These are phyloP conservation scores for Alces alces DNA, from an alignment of 2,113 vertebrate genomes.

Conservation along the genomic window DNA sequence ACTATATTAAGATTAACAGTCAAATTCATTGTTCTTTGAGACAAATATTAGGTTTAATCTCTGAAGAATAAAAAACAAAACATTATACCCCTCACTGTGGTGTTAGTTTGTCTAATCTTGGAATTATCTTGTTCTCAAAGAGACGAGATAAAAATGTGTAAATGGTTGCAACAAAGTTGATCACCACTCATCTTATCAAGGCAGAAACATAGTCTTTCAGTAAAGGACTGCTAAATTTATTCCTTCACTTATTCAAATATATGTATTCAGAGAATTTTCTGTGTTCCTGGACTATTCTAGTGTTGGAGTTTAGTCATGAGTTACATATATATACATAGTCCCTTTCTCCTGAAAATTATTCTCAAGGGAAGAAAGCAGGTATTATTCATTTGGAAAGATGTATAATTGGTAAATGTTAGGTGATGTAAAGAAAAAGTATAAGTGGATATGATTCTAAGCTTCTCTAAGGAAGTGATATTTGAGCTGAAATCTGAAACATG, in stretches of 20 bases:
- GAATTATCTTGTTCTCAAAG: slow-evolving; percentile 35
- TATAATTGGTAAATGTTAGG: neutral
- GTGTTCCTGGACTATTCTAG: neutral
- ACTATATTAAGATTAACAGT: neutral
- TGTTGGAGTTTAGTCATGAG: neutral
- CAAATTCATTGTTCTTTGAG: slow-evolving; percentile 15
- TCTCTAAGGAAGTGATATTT: neutral
- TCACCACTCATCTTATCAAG: neutral
- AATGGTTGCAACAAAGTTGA: neutral
- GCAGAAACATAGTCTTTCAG: neutral
- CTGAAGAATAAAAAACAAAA: neutral
- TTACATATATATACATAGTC: neutral
- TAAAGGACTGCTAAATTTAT: neutral
- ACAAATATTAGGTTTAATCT: neutral
- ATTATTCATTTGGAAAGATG: neutral
- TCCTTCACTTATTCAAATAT: neutral
- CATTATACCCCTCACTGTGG: neutral
- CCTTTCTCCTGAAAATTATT: slow-evolving; percentile 2
- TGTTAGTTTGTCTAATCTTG: neutral
- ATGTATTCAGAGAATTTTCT: neutral
- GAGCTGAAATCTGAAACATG: neutral
- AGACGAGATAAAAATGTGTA: neutral
- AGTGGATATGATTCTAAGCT: neutral
- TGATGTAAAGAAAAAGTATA: neutral
- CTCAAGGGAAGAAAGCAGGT: neutral